Base-by-base conservation (phyloP, 2,113 vertebrate genomes). In the human (Homo sapiens) region DNA sequence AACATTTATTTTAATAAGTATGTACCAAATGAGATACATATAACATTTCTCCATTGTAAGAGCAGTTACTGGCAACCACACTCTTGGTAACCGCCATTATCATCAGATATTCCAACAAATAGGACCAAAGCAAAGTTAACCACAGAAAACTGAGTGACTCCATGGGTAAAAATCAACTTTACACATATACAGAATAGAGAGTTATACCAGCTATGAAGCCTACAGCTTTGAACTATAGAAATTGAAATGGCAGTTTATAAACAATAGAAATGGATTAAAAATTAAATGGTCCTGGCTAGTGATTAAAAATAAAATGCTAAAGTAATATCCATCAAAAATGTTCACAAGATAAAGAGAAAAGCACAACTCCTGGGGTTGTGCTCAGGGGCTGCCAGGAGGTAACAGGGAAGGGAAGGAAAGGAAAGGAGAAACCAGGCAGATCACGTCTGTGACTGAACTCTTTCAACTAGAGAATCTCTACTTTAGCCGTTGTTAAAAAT, bases 301-400 rank as follows among this genome's bases (percentile, higher is more conserved):
- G 11, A 82, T 50, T 89, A 70, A 93, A 95, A 84, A 66, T 75
- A 81, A 93, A 86, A 73, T 55, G n/a, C 25, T 52, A 32, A 95
- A 93, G 78, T 38, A 84, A 64, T 70, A 93, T 11, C 16, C 23
- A 90, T 18, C 78, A 12, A 61, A 95, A 90, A 78, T 8, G 6
- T 27, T 73, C 43, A 87, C 18, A 87, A 93, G 40, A 64, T 83
- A 80, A 87, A 96, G 59, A 64, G 8, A 89, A 83, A 92, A 75
- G 12, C 1, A 89, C 48, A 76, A 35, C 8, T 61, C 32, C 59
- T 13, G 16, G 10, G 14, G 55, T 57, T 96, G 66, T 76, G 10
- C 35, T 93, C 55, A 11, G 20, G 40, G 7, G 13, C 30, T 68
- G 4, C 57, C 57, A 52, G 25, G n/a, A 66, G 8, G 22, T 30